Percentiles rank a stretch among this genome's conserved stretches.
These are phyloP conservation scores for Heliconius melpomene DNA, from an alignment of 1,140 invertebrate species.

Conservation along the genomic window DNA sequence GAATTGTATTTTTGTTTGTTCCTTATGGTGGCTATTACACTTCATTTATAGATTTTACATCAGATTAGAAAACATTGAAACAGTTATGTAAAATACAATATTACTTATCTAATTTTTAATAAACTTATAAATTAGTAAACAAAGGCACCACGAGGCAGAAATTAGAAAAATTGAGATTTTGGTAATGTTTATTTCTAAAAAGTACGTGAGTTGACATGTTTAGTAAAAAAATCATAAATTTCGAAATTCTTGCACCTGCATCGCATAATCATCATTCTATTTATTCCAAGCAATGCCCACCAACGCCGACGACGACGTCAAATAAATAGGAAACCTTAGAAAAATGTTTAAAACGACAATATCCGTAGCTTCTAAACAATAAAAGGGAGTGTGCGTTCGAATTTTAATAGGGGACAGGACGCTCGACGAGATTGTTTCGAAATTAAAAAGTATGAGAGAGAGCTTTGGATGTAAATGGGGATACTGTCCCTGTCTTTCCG, in stretches of 20 bases:
- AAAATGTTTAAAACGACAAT: slow-evolving; percentile 59
- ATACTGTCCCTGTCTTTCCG: slow-evolving; percentile 48
- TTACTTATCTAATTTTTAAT: too few relatives aligned
- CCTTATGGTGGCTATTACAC: too few relatives aligned
- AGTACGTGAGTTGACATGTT: neutral
- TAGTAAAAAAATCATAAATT: neutral
- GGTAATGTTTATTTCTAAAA: neutral
- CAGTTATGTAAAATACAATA: too few relatives aligned
- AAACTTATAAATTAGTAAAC: too few relatives aligned
- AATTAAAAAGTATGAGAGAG: slow-evolving; percentile 59
- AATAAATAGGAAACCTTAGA: slow-evolving; percentile 46
- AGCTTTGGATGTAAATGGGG: slow-evolving; percentile 32
- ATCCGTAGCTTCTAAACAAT: slow-evolving; percentile 58
- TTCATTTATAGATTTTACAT: too few relatives aligned
- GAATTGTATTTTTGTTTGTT: too few relatives aligned
- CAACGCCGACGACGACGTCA: slow-evolving; percentile 37
- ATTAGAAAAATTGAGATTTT: neutral
- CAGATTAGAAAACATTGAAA: too few relatives aligned
- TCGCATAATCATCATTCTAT: neutral
- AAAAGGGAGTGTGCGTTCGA: slow-evolving; percentile 55
- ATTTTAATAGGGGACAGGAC: slow-evolving; percentile 59
- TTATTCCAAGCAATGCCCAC: slow-evolving; percentile 27
- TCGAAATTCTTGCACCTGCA: neutral
- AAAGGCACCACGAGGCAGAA: too few relatives aligned
- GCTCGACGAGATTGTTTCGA: slow-evolving; percentile 55